Percentiles rank a stretch among this genome's conserved stretches.
Conservation (phyloP, 2,797 vertebrate species). For the Bufotes viridis region DNA sequence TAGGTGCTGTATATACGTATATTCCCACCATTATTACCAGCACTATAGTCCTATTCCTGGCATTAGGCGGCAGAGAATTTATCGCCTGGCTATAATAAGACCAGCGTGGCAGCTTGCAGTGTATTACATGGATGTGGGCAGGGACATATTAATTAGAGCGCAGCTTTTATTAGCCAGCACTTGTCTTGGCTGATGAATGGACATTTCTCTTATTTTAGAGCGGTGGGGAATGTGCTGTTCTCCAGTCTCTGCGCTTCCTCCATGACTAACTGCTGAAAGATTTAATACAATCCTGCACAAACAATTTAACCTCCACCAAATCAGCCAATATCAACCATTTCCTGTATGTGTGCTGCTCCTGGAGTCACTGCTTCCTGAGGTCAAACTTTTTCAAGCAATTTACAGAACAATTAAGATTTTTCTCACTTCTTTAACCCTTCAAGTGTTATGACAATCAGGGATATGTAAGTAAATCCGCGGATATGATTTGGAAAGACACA, state of each 20-base stretch:
- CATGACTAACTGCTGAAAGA: constrained; percentile 71
- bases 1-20: background rate
- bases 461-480: background rate
- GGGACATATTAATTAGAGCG: constrained; percentile 69
- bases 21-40: constrained; percentile 26
- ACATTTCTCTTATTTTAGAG: constrained; percentile 73
- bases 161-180: constrained; percentile 71
- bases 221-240: constrained; percentile 70
- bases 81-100: constrained; percentile 22
- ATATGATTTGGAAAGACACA: too few species aligned
- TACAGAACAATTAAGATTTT: background rate
- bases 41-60: background rate
- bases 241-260: constrained; percentile 68
- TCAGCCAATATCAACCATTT: constrained; percentile 72
- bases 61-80: constrained; percentile 24
- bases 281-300: constrained; percentile 70
- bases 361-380: constrained; percentile 71
- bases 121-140: constrained; percentile 61
- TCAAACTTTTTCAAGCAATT: constrained; percentile 64
- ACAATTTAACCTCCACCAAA: constrained; percentile 68
- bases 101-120: background rate
- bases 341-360: constrained; percentile 73
- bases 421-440: background rate
- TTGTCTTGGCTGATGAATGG: constrained; percentile 71
- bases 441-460: background rate